Conservation (phyloP, 2,888 invertebrate genomes). For the Cecidostiba fungosa region DNA sequence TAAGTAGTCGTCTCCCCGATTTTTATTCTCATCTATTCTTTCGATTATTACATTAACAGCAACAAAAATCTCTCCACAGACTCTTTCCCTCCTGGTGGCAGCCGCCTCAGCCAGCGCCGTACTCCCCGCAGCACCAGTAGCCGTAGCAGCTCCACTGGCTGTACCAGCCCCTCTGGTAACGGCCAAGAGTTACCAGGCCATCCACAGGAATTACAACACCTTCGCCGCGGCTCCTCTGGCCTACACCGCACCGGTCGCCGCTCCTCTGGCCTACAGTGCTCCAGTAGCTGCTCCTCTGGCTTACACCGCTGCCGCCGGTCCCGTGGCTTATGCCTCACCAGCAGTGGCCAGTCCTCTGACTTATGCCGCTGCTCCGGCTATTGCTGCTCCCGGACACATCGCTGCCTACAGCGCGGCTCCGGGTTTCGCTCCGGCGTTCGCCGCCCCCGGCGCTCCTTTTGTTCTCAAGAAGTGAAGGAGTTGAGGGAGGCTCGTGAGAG, state of each 20-base stretch:
- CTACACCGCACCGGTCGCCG: constrained; percentile 81
- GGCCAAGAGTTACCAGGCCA: constrained; percentile 85
- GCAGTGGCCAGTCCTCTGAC: constrained; percentile 75
- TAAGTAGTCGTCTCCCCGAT: constrained; percentile 67
- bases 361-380: constrained; percentile 63
- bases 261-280: constrained; percentile 71
- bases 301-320: constrained; percentile 79
- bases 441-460: constrained; percentile 64
- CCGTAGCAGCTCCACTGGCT: constrained; percentile 67
- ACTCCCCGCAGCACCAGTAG: constrained; percentile 68
- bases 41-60: not conserved
- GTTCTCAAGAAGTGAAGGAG: constrained; percentile 65
- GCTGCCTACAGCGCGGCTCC: constrained; percentile 74
- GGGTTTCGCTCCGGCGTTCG: constrained; percentile 69
- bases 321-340: constrained; percentile 80
- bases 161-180: constrained; percentile 83
- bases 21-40: too few species aligned
- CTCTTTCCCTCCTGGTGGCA: constrained; percentile 78
- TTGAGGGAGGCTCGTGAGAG: not conserved
- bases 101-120: constrained; percentile 76
- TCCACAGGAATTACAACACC: constrained; percentile 84
- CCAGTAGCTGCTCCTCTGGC: constrained; percentile 63
- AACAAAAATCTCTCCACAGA: constrained; percentile 69
- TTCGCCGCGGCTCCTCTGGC: constrained; percentile 82
- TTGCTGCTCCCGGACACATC: constrained; percentile 69